Evolutionary conservation across 2,888 invertebrate genomes (phyloP), one percentile per base, ranked within the genome.

Genomic region (Charanyca ferruginea): DNA sequence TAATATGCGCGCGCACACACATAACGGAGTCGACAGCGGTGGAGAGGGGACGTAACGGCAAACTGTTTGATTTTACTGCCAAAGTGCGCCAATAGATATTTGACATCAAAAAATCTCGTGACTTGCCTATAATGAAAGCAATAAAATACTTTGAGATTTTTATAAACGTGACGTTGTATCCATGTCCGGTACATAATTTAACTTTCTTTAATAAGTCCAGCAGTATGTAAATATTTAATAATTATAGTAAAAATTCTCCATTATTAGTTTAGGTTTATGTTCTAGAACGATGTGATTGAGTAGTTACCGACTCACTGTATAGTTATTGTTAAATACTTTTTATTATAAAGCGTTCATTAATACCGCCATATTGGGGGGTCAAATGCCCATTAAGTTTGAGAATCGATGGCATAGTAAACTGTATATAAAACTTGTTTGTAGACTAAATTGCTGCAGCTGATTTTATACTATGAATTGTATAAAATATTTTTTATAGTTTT

Each of bases 291-390:
- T 80, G 87, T 89, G 86, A 89, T 88, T 80, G 62, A 66, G 59
- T 84, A 83, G 88, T 88, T 89, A 89, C 89, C 89, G 79, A 84
- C 82, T 73, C 57, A 45, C 79, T 79, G 79, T 78, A 72, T 65
- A 73, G 28, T 79, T 72, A 73, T 70, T 61, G 41, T 52, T 64
- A 67, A 69, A 42, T 41, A 52, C 45, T 45, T 48, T 42, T 47
- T 58, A 22, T 42, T 28, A n/a, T 11, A 66, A 54, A 55, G 18
- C 22, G 5, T 54, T 32, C 5, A 16, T 49, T 52, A n/a, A 8
- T 9, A 28, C 41, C 28, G 45, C 60, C 25, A 53, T 41, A 18
- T 47, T 47, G 16, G 23, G 18, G n/a, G 28, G 32, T 32, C n/a
- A 20, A n/a, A 23, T 38, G 13, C 1, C 28, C n/a, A 22, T 44